Evolutionary conservation across 2,888 invertebrate genomes (phyloP).

Genomic region (Rhamphomyia laevipes): DNA sequence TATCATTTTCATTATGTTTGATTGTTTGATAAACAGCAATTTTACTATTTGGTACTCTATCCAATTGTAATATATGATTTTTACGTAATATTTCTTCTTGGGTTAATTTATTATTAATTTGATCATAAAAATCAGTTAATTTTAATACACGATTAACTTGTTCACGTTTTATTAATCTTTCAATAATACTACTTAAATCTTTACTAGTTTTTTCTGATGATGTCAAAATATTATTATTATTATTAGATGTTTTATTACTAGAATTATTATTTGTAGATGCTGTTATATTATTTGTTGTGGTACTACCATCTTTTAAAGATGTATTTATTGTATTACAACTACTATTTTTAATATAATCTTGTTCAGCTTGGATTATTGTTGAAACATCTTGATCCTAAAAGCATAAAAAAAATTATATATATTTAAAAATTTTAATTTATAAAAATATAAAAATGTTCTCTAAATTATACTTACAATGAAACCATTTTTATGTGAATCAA

Average conservation of each 20-base stretch:
- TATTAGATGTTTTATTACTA: slow-evolving; percentile 6
- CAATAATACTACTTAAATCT: slow-evolving; percentile 45
- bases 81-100: slow-evolving; percentile 19
- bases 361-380: slow-evolving; percentile 41
- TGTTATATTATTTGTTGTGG: background rate
- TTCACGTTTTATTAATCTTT: slow-evolving; percentile 39
- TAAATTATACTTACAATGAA: slow-evolving; percentile 28
- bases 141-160: slow-evolving; percentile 19
- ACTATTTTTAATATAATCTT: slow-evolving; percentile 31
- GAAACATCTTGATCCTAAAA: slow-evolving; percentile 38
- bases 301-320: slow-evolving; percentile 27
- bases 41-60: slow-evolving; percentile 44
- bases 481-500: slow-evolving; percentile 38
- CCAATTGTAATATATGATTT: slow-evolving; percentile 27
- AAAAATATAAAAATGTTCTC: too few relatives aligned
- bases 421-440: slow-evolving; percentile 2
- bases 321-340: slow-evolving; percentile 12
- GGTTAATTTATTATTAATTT: slow-evolving; percentile 20
- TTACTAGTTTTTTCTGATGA: slow-evolving; percentile 38
- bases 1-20: slow-evolving; percentile 33
- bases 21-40: slow-evolving; percentile 56
- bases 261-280: background rate
- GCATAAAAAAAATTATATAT: slow-evolving; percentile 1
- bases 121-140: slow-evolving; percentile 22
- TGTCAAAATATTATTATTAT: slow-evolving; percentile 8